Percentiles rank a stretch among this genome's conserved stretches.
These are phyloP conservation scores for Daphoenositta chrysoptera DNA, from an alignment of 2,113 vertebrate species.

Conservation along the genomic window DNA sequence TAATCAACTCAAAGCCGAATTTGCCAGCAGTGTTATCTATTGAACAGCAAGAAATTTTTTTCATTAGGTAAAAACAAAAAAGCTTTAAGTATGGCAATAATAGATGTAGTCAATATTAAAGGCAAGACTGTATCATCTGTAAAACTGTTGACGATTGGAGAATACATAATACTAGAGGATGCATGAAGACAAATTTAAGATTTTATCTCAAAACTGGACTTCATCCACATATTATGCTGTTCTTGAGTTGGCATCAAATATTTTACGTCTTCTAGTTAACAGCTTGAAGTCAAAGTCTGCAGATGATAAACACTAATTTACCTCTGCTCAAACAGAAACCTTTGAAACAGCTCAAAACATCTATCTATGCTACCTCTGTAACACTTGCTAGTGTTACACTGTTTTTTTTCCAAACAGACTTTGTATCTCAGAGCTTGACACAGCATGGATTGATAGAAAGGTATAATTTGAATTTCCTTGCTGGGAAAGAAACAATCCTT, in stretches of 20 bases:
- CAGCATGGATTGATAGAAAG: not conserved
- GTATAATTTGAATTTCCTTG: not conserved
- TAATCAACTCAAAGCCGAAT: not conserved
- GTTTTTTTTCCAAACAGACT: not conserved
- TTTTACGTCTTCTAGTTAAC: not conserved
- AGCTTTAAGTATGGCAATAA: not conserved
- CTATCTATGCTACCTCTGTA: not conserved
- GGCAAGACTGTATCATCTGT: not conserved
- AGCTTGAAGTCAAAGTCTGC: not conserved
- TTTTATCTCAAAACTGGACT: not conserved
- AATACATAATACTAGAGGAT: not conserved
- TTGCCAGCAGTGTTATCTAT: not conserved
- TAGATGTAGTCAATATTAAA: not conserved
- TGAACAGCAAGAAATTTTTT: not conserved
- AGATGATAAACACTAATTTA: not conserved
- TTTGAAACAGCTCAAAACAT: not conserved
- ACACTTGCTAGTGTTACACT: not conserved
- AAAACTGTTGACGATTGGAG: not conserved
- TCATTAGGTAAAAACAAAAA: not conserved
- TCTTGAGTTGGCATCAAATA: not conserved
- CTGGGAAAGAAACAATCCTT: not conserved
- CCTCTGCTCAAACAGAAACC: not conserved
- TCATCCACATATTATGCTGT: not conserved
- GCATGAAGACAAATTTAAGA: not conserved
- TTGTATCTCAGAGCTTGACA: not conserved